These are phyloP conservation scores for Tachina grossa DNA, from an alignment of 2,888 invertebrate genomes.

Conservation along the genomic window DNA sequence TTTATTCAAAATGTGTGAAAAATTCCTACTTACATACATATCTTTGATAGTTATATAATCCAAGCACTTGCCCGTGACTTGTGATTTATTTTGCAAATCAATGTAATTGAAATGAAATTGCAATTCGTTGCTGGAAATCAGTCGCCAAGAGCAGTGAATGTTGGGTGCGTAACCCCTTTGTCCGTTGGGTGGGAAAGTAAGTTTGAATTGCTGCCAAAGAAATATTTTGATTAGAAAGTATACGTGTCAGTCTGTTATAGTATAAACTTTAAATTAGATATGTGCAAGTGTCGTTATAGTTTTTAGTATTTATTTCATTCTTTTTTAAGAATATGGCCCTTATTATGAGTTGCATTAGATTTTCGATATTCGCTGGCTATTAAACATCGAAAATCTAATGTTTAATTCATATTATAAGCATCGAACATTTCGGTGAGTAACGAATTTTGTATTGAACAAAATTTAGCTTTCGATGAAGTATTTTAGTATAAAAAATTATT, in stretches of 20 bases:
- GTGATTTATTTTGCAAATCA: slow-evolving; percentile 83
- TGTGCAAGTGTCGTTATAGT: too few species aligned
- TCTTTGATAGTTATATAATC: slow-evolving; percentile 76
- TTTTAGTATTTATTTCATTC: too few species aligned
- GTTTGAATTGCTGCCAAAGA: slow-evolving; percentile 65
- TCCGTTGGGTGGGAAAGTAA: slow-evolving; percentile 70
- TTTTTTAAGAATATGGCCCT: too few species aligned
- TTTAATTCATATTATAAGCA: too few species aligned
- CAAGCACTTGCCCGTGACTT: slow-evolving; percentile 77
- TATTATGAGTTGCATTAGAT: too few species aligned
- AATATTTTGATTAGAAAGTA: background rate
- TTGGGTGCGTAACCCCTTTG: slow-evolving; percentile 83
- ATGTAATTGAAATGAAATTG: slow-evolving; percentile 85
- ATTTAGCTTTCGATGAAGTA: too few species aligned
- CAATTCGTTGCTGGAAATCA: slow-evolving; percentile 77
- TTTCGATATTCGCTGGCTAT: too few species aligned
- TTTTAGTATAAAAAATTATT: too few species aligned
- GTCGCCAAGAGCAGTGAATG: slow-evolving; percentile 85
- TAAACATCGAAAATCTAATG: too few species aligned
- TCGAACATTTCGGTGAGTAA: too few species aligned
- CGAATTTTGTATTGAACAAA: too few species aligned
- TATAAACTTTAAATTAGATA: too few species aligned
- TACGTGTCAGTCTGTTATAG: background rate
- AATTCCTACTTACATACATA: slow-evolving; percentile 70
- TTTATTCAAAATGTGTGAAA: background rate